A percentile compares a stretch with the other conserved stretches of the same genome.
These are phyloP conservation scores for Piprites chloris DNA, from an alignment of 2,113 vertebrate species.

Conservation along the genomic window DNA sequence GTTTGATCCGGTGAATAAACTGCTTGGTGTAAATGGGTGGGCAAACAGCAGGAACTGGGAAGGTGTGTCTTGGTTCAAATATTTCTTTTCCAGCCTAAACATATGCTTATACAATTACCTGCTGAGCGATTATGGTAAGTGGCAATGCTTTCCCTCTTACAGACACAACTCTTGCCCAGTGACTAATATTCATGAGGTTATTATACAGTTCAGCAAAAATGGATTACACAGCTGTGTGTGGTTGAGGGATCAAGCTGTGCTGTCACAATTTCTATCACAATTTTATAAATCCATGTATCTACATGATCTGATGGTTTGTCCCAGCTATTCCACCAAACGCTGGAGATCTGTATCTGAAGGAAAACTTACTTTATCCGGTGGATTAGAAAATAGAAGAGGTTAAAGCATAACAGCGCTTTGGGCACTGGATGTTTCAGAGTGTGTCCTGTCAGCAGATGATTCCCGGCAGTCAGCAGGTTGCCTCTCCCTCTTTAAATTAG, in stretches of 20 bases:
- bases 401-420: neutral
- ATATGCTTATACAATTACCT: neutral
- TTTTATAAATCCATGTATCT: neutral
- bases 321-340: too few relatives aligned
- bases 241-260: neutral
- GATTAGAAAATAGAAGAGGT: neutral
- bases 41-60: neutral
- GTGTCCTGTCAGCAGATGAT: neutral
- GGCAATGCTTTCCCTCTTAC: neutral
- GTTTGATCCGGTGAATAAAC: neutral
- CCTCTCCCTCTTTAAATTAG: neutral
- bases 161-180: neutral
- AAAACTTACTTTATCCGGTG: rapidly evolving
- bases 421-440: neutral
- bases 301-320: rapidly evolving
- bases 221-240: neutral
- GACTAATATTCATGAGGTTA: neutral
- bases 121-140: neutral
- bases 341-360: rapidly evolving
- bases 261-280: neutral
- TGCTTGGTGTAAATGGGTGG: neutral
- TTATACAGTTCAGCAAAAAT: neutral
- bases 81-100: neutral
- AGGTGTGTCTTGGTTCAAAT: neutral
- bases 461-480: neutral